A percentile compares a stretch with the other conserved stretches of the same genome.
These are phyloP conservation scores for Drosophila albomicans DNA, from an alignment of 1,140 invertebrate species.

Conservation along the genomic window DNA sequence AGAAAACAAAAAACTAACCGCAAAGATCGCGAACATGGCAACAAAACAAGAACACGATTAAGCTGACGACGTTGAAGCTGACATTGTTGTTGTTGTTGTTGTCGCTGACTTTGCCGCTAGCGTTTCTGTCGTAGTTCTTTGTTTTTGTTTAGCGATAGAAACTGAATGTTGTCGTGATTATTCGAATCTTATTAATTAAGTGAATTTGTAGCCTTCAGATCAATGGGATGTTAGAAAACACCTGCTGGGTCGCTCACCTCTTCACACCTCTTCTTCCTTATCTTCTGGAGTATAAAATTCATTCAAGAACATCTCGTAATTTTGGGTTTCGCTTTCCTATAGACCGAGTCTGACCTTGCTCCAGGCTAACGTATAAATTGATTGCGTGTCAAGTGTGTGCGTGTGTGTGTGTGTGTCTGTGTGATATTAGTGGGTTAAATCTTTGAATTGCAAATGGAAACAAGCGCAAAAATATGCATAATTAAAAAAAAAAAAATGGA, in stretches of 20 bases:
- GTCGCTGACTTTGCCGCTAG: background rate
- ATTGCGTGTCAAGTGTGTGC: too few species aligned
- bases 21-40: slow-evolving; percentile 15
- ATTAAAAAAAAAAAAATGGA: too few species aligned
- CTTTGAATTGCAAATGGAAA: too few species aligned
- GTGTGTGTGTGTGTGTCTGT: too few species aligned
- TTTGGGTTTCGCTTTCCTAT: slow-evolving; percentile 18
- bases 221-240: background rate
- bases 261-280: background rate
- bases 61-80: slow-evolving; percentile 1
- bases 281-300: background rate
- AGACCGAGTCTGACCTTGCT: slow-evolving; percentile 22
- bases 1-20: too few species aligned
- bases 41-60: slow-evolving; percentile 12
- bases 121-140: slow-evolving; percentile 12
- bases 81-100: background rate
- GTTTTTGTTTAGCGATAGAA: slow-evolving; percentile 22
- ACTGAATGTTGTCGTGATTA: slow-evolving; percentile 22
- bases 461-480: too few species aligned
- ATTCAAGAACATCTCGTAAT: background rate
- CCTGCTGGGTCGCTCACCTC: background rate
- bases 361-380: background rate
- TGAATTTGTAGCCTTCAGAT: background rate
- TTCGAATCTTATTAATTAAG: slow-evolving; percentile 15
- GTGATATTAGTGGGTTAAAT: background rate